These are phyloP conservation scores for Bufo gargarizans DNA, from an alignment of 2,113 vertebrate species.

Conservation along the genomic window DNA sequence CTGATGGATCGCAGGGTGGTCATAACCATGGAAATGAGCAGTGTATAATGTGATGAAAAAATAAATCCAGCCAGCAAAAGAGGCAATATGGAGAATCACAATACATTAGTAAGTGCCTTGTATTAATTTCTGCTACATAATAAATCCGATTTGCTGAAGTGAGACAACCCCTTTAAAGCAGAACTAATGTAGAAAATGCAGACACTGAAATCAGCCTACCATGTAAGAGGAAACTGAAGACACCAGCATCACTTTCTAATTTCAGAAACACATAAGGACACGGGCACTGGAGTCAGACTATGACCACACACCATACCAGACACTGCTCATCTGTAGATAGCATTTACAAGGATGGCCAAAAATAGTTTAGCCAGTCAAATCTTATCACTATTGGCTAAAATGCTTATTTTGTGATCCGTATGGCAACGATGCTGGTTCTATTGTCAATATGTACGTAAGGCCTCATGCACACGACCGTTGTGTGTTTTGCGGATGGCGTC, in stretches of 20 bases:
- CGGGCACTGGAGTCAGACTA: not conserved
- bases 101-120: too few species aligned
- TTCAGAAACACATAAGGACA: not conserved
- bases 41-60: too few species aligned
- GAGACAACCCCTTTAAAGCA: not conserved
- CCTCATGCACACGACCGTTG: too few species aligned
- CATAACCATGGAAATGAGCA: too few species aligned
- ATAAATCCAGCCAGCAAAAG: too few species aligned
- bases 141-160: too few species aligned
- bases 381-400: not conserved
- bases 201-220: not conserved
- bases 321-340: not conserved
- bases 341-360: not conserved
- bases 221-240: not conserved
- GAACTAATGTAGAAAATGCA: not conserved
- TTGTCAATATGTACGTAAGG: not conserved
- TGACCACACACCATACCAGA: not conserved
- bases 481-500: too few species aligned
- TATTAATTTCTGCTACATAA: too few species aligned
- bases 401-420: not conserved
- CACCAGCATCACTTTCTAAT: conserved; percentile 11
- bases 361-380: not conserved
- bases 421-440: not conserved
- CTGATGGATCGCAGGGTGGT: too few species aligned
- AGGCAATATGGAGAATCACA: too few species aligned